Evolutionary conservation across 2,797 vertebrate species (phyloP), one percentile per base, ranked within the genome.

Genomic region (Myripristis murdjan): DNA sequence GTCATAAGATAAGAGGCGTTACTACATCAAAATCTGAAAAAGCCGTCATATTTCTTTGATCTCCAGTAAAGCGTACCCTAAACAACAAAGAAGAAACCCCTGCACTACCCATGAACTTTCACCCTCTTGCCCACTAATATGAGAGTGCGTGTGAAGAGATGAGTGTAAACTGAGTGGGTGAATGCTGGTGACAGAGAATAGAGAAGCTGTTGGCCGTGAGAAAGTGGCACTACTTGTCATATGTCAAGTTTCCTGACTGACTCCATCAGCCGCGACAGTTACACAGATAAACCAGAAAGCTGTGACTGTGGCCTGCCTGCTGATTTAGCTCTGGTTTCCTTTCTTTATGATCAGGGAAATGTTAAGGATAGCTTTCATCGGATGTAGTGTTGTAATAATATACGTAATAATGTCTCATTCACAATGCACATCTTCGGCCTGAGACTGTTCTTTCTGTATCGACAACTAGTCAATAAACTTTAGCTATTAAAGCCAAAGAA

Each of bases 141-240:
- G 46, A 67, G 39, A 77, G 33, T 60, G 77, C 56, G 33, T 74
- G 41, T n/a, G 41, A 70, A 58, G 43, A 77, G 79, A 76, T 65
- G 67, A 77, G 61, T 74, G 71, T 71, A 48, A 49, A 23, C 1
- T 86, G 84, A 82, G 88, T 77, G 83, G 81, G 78, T 80, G 48
- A 76, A 67, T 15, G 12, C 20, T 48, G 43, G 67, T 60, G 81
- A 74, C 35, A 66, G 15, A 67, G 4, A 56, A 70, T 12, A 70
- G 58, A 79, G 68, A 83, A 70, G 65, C 26, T 79, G 81, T 35
- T 71, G 77, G 58, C 82, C 77, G 90, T 92, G 92, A 89, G 92
- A 93, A 93, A 88, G 76, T 89, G 83, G 84, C 89, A 88, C 41
- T 26, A 22, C 6, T 1, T 70, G 59, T 77, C 16, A 46, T 20